Percentiles rank a stretch among this genome's conserved stretches.
Evolutionary conservation across 2,888 invertebrate genomes (phyloP).

Genomic region (Papilio demoleus): DNA sequence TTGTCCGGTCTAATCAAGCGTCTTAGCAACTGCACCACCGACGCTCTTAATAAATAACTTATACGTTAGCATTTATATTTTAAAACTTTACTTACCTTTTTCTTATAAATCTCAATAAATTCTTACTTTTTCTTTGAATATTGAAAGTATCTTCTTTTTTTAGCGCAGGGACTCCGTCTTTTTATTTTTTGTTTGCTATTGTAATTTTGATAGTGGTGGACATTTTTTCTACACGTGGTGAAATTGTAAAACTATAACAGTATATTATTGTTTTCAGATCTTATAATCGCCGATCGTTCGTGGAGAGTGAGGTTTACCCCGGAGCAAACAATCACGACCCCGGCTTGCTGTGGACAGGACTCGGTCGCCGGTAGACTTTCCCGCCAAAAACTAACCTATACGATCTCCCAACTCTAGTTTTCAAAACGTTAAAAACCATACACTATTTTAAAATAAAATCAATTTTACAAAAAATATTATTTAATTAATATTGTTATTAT

Average conservation of each 20-base stretch:
- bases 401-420: not conserved
- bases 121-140: no score
- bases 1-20: no score
- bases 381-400: slow-evolving; percentile 13
- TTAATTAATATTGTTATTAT: not conserved
- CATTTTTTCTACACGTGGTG: no score
- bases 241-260: slow-evolving; percentile 41
- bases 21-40: no score
- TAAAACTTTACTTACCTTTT: no score
- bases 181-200: no score
- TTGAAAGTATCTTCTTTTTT: no score
- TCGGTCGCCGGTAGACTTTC: slow-evolving; percentile 75
- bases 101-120: no score
- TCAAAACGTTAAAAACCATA: not conserved
- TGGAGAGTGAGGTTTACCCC: slow-evolving; percentile 83
- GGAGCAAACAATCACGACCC: slow-evolving; percentile 86
- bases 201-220: no score
- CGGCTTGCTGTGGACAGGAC: slow-evolving; percentile 86
- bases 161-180: no score
- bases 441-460: not conserved
- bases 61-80: no score
- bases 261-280: slow-evolving; percentile 78
- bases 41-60: no score
- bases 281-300: slow-evolving; percentile 84
- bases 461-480: not conserved